Conservation (phyloP, 2,888 invertebrate species). For the Sicus ferrugineus region DNA sequence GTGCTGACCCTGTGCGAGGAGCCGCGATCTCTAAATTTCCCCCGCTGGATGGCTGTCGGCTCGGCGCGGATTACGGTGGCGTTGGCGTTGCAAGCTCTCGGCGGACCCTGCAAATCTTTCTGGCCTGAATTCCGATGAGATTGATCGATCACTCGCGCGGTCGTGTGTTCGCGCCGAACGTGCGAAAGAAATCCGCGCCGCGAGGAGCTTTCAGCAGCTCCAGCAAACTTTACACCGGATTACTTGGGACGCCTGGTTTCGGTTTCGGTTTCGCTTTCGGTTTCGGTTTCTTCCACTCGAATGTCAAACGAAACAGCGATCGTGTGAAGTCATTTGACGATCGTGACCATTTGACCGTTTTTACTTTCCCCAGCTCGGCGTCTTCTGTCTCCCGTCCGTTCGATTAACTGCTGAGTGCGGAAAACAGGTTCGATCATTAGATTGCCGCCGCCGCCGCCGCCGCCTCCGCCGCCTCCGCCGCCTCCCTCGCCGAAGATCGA, state of each 20-base stretch:
- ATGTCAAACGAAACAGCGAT: too few relatives aligned
- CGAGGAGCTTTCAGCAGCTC: background rate
- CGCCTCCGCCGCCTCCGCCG: too few relatives aligned
- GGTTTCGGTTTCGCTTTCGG: too few relatives aligned
- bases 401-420: too few relatives aligned
- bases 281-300: too few relatives aligned
- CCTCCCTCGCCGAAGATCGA: background rate
- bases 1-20: background rate
- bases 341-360: background rate
- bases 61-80: background rate
- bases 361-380: background rate
- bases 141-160: background rate
- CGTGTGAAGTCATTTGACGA: too few relatives aligned
- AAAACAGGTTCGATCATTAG: background rate
- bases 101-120: slow-evolving; percentile 3
- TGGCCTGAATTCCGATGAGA: slow-evolving; percentile 13
- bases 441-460: background rate
- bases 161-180: slow-evolving; percentile 2
- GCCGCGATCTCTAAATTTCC: too few relatives aligned
- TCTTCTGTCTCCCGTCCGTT: background rate
- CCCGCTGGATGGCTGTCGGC: background rate
- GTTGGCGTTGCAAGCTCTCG: background rate
- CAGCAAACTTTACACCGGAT: too few relatives aligned
- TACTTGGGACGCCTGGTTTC: too few relatives aligned
- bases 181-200: slow-evolving; percentile 11